Evolutionary conservation across 1,140 invertebrate species (phyloP), one percentile per base, ranked within the genome.

Genomic region (Liolophura sinensis): DNA sequence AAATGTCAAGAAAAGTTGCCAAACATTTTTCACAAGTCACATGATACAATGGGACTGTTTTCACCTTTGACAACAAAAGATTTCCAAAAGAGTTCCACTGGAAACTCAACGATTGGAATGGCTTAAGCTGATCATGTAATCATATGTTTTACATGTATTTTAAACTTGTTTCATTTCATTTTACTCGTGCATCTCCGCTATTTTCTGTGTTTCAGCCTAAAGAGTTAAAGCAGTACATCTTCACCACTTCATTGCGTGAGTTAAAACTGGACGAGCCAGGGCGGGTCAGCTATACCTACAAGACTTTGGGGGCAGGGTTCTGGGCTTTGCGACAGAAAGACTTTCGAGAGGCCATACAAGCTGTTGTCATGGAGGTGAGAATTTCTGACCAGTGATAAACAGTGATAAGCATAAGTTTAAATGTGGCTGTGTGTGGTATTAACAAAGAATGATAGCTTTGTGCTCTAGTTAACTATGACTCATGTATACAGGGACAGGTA

Each of bases 271-370:
- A 69, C 58, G 80, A 78, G 48, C 64, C 70, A 16, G 75, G 70
- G 5, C 73, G 72, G 62, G 68, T 71, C 15, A 75, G 75, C 46
- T 80, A 73, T 60, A 82, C 78, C 0, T 82, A 77, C 60, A 82
- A 82, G 54, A 73, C 76, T 50, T 62, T 82, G 62, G 80, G 80
- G 5, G 70, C 76, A 40, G 80, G 74, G 1, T 77, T 82, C 71
- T 82, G 80, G 80, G 80, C 78, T 11, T 63, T 82, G 0, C 71
- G 68, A 67, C 77, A 80, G 68, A 76, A 78, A 57, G 69, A 80
- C 62, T 82, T 80, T 62, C 70, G 78, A 52, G 71, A 79, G 51
- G 77, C 80, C 16, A 75, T 82, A 55, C 75, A 78, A 47, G 71
- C 73, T 60, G 67, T 82, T 47, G 71, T 78, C 9, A 73, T 78